Conservation (phyloP, 2,888 invertebrate genomes). For the Dicroscelio sp. region DNA sequence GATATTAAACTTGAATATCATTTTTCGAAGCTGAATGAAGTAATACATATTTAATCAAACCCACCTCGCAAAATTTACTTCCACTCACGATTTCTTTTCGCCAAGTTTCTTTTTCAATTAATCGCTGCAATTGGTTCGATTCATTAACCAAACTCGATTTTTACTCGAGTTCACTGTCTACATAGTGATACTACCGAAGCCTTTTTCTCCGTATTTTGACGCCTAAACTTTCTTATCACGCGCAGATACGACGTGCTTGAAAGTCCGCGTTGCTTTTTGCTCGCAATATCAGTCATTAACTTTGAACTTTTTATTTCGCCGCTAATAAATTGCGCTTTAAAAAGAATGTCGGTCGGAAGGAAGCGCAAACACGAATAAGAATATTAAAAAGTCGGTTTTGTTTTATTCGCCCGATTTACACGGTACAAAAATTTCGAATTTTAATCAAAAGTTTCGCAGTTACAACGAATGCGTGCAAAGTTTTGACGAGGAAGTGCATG, state of each 20-base stretch:
- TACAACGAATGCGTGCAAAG: neutral
- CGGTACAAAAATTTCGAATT: conserved; percentile 24
- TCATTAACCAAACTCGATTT: conserved; percentile 23
- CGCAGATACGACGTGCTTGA: neutral
- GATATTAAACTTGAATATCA: too few species aligned
- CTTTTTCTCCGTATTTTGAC: neutral
- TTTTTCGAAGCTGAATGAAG: too few species aligned
- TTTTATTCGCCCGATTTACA: neutral
- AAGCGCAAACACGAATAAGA: neutral
- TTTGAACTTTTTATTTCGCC: conserved; percentile 21
- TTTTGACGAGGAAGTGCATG: conserved; percentile 30
- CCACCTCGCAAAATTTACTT: too few species aligned
- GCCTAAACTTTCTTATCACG: conserved; percentile 43
- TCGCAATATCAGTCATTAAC: conserved; percentile 7
- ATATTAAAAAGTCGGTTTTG: neutral
- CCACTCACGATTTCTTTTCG: too few species aligned
- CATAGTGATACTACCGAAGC: conserved; percentile 1
- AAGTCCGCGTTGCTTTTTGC: neutral
- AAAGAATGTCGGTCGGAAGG: neutral
- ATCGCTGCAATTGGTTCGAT: conserved; percentile 29
- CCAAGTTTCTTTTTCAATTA: neutral
- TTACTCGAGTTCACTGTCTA: neutral
- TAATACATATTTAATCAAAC: too few species aligned
- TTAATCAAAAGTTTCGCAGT: conserved; percentile 48
- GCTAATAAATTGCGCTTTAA: neutral